Conservation (phyloP, 2,888 invertebrate genomes). For the Andrena hattorfiana region DNA sequence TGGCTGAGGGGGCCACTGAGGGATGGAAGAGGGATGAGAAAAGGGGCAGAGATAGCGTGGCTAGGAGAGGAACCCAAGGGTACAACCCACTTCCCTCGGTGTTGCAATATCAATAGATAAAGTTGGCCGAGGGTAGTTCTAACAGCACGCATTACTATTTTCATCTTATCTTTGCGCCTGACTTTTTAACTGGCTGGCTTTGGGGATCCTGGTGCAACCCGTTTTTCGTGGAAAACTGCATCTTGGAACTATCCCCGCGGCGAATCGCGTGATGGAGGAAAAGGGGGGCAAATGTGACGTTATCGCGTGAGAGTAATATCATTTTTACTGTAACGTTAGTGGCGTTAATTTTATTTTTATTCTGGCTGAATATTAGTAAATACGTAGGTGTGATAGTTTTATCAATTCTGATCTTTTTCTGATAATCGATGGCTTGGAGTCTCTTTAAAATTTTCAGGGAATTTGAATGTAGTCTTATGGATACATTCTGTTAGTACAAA, state of each 20-base stretch:
- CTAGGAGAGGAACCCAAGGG: slow-evolving; percentile 46
- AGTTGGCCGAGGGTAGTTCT: slow-evolving; percentile 62
- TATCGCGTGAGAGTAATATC: neutral
- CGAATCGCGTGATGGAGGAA: slow-evolving; percentile 3
- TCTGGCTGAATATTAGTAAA: neutral
- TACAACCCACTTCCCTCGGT: slow-evolving; percentile 62
- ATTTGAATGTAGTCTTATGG: no score
- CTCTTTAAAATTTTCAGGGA: no score
- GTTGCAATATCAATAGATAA: slow-evolving; percentile 67
- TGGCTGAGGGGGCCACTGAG: neutral
- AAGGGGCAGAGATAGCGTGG: slow-evolving; percentile 1
- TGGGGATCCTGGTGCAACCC: slow-evolving; percentile 5
- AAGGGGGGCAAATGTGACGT: neutral
- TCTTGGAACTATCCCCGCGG: neutral
- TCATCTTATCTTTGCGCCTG: slow-evolving; percentile 35
- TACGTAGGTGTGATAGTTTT: neutral
- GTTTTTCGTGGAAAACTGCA: neutral
- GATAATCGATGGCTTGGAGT: no score
- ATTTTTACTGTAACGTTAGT: neutral
- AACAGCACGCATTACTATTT: slow-evolving; percentile 46
- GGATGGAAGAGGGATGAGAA: neutral
- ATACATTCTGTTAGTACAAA: no score
- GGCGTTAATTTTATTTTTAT: neutral
- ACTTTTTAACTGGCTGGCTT: slow-evolving; percentile 41
- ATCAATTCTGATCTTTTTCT: no score